Conservation (phyloP, 2,797 vertebrate species). For the Pseudochaenichthys georgianus region DNA sequence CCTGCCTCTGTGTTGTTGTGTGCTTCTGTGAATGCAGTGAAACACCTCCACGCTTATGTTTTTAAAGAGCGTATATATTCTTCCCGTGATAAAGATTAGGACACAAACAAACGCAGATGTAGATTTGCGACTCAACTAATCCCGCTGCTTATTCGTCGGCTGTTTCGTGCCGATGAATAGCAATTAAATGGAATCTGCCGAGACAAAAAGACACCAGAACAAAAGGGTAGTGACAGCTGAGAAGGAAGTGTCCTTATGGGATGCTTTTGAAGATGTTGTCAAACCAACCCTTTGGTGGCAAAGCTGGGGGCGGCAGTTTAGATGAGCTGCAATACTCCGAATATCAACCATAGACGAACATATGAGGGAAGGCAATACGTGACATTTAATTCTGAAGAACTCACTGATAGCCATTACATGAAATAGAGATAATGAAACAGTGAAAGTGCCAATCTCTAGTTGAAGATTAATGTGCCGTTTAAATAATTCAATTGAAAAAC, state of each 20-base stretch:
- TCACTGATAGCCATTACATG: background rate
- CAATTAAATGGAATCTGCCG: constrained; percentile 41
- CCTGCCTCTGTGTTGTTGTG: constrained; percentile 11
- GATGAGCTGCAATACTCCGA: constrained; percentile 6
- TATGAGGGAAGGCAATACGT: background rate
- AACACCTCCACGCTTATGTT: background rate
- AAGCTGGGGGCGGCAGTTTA: background rate
- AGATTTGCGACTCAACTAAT: constrained; percentile 21
- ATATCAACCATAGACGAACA: background rate
- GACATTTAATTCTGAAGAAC: constrained; percentile 7
- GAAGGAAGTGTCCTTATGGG: constrained; percentile 2
- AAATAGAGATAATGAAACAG: background rate
- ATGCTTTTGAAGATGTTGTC: constrained; percentile 3
- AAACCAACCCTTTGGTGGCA: background rate
- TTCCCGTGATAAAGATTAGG: constrained; percentile 24
- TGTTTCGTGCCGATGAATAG: constrained; percentile 24
- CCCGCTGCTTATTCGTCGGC: constrained; percentile 13
- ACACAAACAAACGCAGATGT: constrained; percentile 25
- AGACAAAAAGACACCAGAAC: constrained; percentile 11
- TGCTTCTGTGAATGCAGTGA: background rate
- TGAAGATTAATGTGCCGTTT: too few species aligned
- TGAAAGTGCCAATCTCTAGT: too few species aligned
- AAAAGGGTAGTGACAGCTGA: constrained; percentile 5
- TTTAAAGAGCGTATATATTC: constrained; percentile 10
- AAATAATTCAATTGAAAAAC: too few species aligned